Evolutionary conservation across 2,797 vertebrate species (phyloP), one percentile per base, ranked within the genome.

Genomic region (Babyrousa celebensis): DNA sequence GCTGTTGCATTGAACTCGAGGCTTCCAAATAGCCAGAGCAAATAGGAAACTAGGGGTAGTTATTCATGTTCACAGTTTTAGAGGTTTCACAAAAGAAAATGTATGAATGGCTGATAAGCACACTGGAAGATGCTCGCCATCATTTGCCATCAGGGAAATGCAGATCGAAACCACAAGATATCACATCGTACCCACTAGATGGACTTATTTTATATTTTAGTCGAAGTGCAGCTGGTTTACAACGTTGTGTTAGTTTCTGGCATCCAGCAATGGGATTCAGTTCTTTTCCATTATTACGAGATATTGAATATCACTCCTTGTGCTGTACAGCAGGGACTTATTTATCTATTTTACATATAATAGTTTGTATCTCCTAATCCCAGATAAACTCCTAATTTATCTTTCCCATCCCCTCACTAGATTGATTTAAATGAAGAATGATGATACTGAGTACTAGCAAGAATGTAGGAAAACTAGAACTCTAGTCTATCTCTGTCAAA

Each of bases 21-120:
- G 29, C 56, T 74, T 67, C 60, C 32, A 84, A 75, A 36, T 23
- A 90, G 71, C 16, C 9, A 25, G 92, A 86, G 40, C 36, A 74
- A 93, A 89, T 12, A 63, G 60, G n/a, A 78, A 96, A 89, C n/a
- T 25, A 52, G 62, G 36, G 82, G 63, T 78, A n/a, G 32, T 91
- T 85, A n/a, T 70, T 67, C 36, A 89, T 58, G 4, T 15, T 89
- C 6, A 63, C 14, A 83, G 32, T 68, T 71, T 65, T 54, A 92
- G 36, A 63, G 72, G 75, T 52, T 82, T 90, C 65, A 89, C 25
- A 79, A 62, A 62, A 67, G 23, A 89, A 89, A 56, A 56, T 20
- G 14, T 71, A 9, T 90, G 23, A 90, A 56, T 89, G 79, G 12
- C 17, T 52, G 48, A 70, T 60, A 92, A 89, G 16, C 60, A 92